phyloP scores from a whole-genome alignment of 2,888 invertebrate genomes.

The Cloeon dipterum region DNA sequence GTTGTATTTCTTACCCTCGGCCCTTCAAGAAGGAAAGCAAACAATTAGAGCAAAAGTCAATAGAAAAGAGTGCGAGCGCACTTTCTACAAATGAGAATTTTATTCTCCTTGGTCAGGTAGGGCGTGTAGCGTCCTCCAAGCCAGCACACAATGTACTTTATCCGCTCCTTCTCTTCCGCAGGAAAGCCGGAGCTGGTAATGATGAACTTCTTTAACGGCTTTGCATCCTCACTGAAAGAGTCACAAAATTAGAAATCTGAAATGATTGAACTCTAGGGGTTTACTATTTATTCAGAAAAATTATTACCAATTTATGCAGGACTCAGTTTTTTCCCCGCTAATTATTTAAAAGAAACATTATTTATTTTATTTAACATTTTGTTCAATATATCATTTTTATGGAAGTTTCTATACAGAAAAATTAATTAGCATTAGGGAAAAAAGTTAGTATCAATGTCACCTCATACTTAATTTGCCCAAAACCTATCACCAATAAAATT shows the following conservation, averaged over 20 bases:
- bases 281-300: no score
- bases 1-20: conserved; percentile 67
- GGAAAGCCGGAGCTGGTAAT: conserved; percentile 77
- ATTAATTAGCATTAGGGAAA: no score
- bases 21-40: conserved; percentile 22
- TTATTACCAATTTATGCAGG: no score
- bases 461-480: no score
- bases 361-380: no score
- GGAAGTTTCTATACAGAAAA: no score
- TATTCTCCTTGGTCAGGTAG: conserved; percentile 25
- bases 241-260: conserved; percentile 6
- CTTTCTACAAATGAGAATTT: conserved; percentile 31
- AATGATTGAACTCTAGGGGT: no score
- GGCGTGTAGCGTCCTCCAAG: conserved; percentile 62
- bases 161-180: conserved; percentile 55
- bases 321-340: no score
- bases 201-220: conserved; percentile 34
- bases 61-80: conserved; percentile 9
- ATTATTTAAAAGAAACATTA: no score
- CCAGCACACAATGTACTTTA: conserved; percentile 64
- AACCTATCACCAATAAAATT: conserved; percentile 4
- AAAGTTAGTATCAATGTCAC: no score
- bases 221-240: conserved; percentile 29
- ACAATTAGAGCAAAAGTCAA: background rate
- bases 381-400: no score